Base-by-base conservation (phyloP, 2,797 vertebrate species). In the Gymnoscopelus braueri region DNA sequence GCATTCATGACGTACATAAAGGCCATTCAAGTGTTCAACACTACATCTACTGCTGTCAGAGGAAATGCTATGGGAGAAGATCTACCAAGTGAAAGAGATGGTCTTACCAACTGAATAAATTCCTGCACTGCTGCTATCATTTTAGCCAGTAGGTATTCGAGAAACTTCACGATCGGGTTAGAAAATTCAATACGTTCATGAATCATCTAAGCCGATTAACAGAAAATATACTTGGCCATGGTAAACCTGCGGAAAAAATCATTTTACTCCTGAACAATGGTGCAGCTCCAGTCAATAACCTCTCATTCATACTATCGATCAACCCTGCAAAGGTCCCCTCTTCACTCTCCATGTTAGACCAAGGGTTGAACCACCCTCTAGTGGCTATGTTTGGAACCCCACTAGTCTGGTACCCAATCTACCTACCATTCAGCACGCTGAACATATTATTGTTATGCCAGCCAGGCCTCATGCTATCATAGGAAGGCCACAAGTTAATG, bases 301-400 rank as follows among this genome's bases (percentile, higher is more conserved):
- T 55, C 15, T 60, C 5, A 23, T 57, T 19, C 26, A 55, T 8
- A 13, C 61, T 3, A 44, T 32, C 5, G 4, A 44, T 66, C 5
- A 51, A 44, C 39, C 39, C 39, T 44, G 39, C 39, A 44, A 19
- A 10, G 39, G 39, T 44, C 8, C 7, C 7, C 0, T 66, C 7
- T 3, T 29, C 19, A 60, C 14, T 11, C 59, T 58, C 51, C 10
- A 4, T 35, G 6, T 19, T 19, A 5, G 12, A 80, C 13, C 3
- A 73, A 76, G 29, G 63, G 50, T 39, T 72, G 19, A 82, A 78
- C 72, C 74, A 35, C 87, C 88, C 86, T 86, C 89, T 89, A 64
- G 80, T 84, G 90, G 83, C 26, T 6, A 14, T 72, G 53, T 3
- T 10, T 44, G 39, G 39, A 44, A 8, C 9, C 7, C 2, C 0